phyloP scores from a whole-genome alignment of 2,113 vertebrate genomes.

The Lepus europaeus region DNA sequence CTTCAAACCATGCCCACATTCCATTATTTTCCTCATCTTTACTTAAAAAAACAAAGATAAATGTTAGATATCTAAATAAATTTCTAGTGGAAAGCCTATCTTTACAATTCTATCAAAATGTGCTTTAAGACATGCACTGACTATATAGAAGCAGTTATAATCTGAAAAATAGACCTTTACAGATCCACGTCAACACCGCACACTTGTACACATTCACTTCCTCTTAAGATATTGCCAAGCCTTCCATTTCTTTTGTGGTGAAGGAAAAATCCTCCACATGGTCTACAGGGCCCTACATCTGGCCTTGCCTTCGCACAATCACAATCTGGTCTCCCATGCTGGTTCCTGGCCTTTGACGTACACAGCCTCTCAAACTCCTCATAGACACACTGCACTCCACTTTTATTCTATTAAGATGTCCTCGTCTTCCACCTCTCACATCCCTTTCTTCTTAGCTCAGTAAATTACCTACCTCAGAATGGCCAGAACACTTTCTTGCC shows the following conservation, averaged over 20 bases:
- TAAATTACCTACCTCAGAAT: not conserved
- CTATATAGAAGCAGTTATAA: no score
- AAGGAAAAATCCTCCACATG: not conserved
- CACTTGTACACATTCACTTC: not conserved
- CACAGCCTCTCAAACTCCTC: not conserved
- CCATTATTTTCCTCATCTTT: no score
- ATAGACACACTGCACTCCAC: not conserved
- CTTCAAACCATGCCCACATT: no score
- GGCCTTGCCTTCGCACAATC: not conserved
- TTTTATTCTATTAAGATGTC: not conserved
- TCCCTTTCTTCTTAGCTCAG: not conserved
- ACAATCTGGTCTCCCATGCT: not conserved
- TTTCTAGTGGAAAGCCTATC: no score
- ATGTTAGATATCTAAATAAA: no score
- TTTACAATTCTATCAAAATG: no score
- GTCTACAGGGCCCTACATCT: not conserved
- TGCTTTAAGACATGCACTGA: no score
- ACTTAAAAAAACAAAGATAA: no score
- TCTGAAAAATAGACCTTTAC: not conserved
- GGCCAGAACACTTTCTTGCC: not conserved
- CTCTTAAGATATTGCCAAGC: not conserved
- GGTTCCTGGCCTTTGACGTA: no score
- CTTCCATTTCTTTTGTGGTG: not conserved
- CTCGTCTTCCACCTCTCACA: not conserved
- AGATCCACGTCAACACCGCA: not conserved